Percentiles rank a stretch among this genome's conserved stretches.
These are phyloP conservation scores for Ectemnius lituratus DNA, from an alignment of 2,888 invertebrate genomes.

Conservation along the genomic window DNA sequence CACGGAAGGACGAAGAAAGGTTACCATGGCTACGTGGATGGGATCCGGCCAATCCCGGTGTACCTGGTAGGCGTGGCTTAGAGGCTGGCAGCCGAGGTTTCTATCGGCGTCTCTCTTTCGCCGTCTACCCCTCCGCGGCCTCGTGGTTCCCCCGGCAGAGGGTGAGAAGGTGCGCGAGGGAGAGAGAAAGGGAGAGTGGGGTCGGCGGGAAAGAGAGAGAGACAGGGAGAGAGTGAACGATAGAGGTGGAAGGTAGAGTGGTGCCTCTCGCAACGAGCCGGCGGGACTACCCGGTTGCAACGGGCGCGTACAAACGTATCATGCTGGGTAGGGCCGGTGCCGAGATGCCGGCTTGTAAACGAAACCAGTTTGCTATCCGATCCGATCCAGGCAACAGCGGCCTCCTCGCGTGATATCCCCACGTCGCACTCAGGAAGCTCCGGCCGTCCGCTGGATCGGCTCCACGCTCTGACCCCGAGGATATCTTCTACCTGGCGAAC, in stretches of 20 bases:
- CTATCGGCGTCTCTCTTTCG: slow-evolving; percentile 42
- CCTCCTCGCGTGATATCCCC: slow-evolving; percentile 67
- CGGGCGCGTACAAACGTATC: slow-evolving; percentile 76
- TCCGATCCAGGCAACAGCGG: slow-evolving; percentile 77
- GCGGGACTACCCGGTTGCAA: slow-evolving; percentile 69
- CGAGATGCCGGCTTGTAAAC: slow-evolving; percentile 77
- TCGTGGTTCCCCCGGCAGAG: slow-evolving; percentile 2
- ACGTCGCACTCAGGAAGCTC: slow-evolving; percentile 54
- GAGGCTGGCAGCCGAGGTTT: slow-evolving; percentile 64
- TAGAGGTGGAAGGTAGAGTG: slow-evolving; percentile 20
- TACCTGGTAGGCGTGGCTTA: slow-evolving; percentile 77
- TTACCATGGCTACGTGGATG: slow-evolving; percentile 79
- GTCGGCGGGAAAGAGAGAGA: slow-evolving; percentile 38
- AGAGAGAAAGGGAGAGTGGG: slow-evolving; percentile 20
- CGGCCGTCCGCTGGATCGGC: slow-evolving; percentile 26
- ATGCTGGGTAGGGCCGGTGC: slow-evolving; percentile 77
- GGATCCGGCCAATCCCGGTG: slow-evolving; percentile 80
- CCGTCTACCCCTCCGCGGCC: slow-evolving; percentile 17
- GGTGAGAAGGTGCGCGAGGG: neutral
- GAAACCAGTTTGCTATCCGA: slow-evolving; percentile 78
- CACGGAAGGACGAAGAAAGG: slow-evolving; percentile 72
- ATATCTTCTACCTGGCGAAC: slow-evolving; percentile 54
- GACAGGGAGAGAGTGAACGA: slow-evolving; percentile 58
- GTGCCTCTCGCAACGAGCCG: slow-evolving; percentile 44
- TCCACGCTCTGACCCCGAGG: slow-evolving; percentile 42